These are phyloP conservation scores for Dolichotis patagonum DNA, from an alignment of 2,113 vertebrate species.

Conservation along the genomic window DNA sequence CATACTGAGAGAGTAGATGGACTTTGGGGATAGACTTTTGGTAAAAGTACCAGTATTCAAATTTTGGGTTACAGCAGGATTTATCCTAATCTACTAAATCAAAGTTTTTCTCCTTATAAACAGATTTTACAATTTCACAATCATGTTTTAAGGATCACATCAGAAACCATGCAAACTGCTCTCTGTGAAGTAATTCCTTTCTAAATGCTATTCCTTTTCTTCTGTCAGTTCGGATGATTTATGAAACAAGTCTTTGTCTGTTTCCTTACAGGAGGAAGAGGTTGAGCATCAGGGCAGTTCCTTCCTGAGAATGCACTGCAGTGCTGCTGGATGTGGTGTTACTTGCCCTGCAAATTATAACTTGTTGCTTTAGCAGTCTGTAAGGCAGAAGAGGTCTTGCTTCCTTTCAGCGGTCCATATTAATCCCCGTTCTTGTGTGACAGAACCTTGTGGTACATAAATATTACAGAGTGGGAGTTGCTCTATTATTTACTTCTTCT, in stretches of 20 bases:
- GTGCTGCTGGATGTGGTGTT: neutral
- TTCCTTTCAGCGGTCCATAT: conserved; percentile 25
- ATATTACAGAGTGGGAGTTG: conserved; percentile 52
- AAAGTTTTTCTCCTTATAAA: neutral
- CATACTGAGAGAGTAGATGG: neutral
- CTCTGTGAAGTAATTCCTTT: neutral
- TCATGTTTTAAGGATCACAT: neutral
- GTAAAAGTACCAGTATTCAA: neutral
- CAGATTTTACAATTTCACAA: neutral
- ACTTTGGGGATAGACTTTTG: neutral
- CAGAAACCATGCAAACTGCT: conserved; percentile 27
- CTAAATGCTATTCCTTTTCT: conserved; percentile 12
- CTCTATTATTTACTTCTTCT: conserved; percentile 75
- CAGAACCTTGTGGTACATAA: conserved; percentile 41
- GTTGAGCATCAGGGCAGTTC: conserved; percentile 18
- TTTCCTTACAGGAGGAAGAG: conserved; percentile 60
- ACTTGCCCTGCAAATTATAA: conserved; percentile 48
- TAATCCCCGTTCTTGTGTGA: neutral
- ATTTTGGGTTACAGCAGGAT: neutral
- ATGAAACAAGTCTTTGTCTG: neutral
- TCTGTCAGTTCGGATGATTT: conserved; percentile 48
- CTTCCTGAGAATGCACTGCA: neutral
- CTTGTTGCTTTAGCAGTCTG: conserved; percentile 57
- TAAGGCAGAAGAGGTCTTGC: conserved; percentile 31
- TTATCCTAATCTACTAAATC: neutral